phyloP scores from a whole-genome alignment of 2,888 invertebrate species.

The Drosophila borealis region DNA sequence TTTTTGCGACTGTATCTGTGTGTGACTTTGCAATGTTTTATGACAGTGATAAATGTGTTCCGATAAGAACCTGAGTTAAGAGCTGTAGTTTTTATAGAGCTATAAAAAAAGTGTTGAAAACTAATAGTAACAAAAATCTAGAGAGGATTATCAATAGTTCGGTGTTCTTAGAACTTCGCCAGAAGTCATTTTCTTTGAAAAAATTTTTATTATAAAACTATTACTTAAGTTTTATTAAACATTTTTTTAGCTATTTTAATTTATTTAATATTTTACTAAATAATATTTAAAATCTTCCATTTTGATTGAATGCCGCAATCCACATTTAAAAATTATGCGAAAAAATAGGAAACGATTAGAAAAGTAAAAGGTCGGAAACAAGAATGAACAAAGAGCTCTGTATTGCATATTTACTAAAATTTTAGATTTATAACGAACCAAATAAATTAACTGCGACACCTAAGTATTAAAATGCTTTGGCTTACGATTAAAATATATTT shows the following conservation, averaged over 20 bases:
- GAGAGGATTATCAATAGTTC: neutral
- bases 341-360: no score
- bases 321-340: no score
- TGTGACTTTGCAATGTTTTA: slow-evolving; percentile 42
- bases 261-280: no score
- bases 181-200: neutral
- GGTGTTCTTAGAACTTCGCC: slow-evolving; percentile 1
- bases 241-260: no score
- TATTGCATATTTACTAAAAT: neutral
- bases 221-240: no score
- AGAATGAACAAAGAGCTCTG: no score
- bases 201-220: no score
- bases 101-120: neutral
- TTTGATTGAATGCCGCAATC: no score
- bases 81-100: slow-evolving; percentile 14
- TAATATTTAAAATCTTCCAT: no score
- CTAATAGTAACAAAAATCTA: neutral
- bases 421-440: neutral
- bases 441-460: neutral
- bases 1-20: slow-evolving; percentile 36
- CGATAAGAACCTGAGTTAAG: slow-evolving; percentile 38
- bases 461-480: neutral
- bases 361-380: no score
- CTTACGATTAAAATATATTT: neutral
- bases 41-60: slow-evolving; percentile 39